Evolutionary conservation across 2,113 vertebrate genomes (phyloP), one percentile per base, ranked within the genome.

Genomic region (Myiozetetes cayanensis): DNA sequence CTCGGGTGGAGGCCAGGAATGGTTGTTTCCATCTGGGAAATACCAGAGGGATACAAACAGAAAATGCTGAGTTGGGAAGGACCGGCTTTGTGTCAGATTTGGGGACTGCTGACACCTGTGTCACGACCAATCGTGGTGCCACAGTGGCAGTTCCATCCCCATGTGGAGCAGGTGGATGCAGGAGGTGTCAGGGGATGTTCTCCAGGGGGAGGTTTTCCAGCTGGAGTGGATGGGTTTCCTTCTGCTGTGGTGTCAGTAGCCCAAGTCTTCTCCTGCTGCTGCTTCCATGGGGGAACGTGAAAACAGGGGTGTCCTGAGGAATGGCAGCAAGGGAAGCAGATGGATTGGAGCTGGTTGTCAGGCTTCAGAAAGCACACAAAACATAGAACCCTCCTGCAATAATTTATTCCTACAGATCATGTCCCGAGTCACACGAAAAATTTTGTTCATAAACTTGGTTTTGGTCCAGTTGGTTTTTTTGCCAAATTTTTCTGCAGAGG

Each of bases 141-240:
- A 4, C 0, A 0, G 14, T n/a, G 33, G n/a, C 47, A 67, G 2
- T 77, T 62, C 31, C 7, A 1, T 10, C 12, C 13, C 31, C 4
- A 0, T 3, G 14, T 0, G 21, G 91, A 30, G 56, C 66, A 61
- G 61, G 52, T 27, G 58, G 62, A 28, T 44, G 35, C 28, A 84
- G 87, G 66, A 68, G 27, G 27, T 21, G 1, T 41, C 1, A 1
- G 0, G 18, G 25, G 18, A 10, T 46, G 28, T 33, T 61, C 15
- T 81, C 39, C 1, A 1, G 27, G 4, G 4, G 6, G 47, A 27
- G 46, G 22, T 65, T 70, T 73, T 39, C 71, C 37, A 84, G 28
- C 41, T 39, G 35, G 27, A 46, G 16, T 0, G 0, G 37, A 8
- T 4, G 4, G 10, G 5, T 63, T 91, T 91, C 43, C 65, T 78